Base-by-base conservation (phyloP, 2,113 vertebrate species). In the Melanerpes aurifrons region DNA sequence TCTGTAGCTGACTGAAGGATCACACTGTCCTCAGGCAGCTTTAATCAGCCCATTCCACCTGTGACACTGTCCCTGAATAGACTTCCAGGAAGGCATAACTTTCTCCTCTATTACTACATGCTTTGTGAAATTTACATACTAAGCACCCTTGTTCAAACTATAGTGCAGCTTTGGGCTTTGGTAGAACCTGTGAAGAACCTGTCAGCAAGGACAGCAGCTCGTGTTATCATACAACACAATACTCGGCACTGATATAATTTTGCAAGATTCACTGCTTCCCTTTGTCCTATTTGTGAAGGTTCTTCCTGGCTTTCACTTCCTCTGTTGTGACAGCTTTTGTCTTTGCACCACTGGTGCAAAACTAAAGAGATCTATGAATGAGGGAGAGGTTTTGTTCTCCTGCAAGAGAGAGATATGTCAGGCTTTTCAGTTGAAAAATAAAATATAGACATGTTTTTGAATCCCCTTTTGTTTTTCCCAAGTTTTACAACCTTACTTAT, bases 401-500 rank as follows among this genome's bases (percentile, higher is more conserved):
- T 96, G 86, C 86, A 84, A 45, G 68, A 87, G 71, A 87, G 91
- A 97, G 88, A 97, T 83, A 94, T 62, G 85, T 82, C 66, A 88
- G 87, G 68, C 76, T 96, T 94, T 94, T 93, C 59, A 94, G 56
- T 45, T 86, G 87, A 92, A 94, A 95, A 92, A 96, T 95, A 92
- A 97, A 93, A 97, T 95, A 93, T 61, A 92, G 76, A 90, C 72
- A 28, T 89, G 89, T 83, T 94, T 96, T 95, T 94, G 90, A 93
- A 93, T 81, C 48, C 54, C 70, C 82, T 95, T 96, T 97, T 95
- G 96, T 96, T 97, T 96, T 94, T 80, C 86, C 76, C 43, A 82
- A 89, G 93, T 96, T 96, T 96, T 97, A 96, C 82, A 96, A 87
- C 90, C 92, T 92, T 94, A 95, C 96, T 97, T 96, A 97, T 97